Evolutionary conservation across 2,888 invertebrate species (phyloP).

Genomic region (Patella caerulea): DNA sequence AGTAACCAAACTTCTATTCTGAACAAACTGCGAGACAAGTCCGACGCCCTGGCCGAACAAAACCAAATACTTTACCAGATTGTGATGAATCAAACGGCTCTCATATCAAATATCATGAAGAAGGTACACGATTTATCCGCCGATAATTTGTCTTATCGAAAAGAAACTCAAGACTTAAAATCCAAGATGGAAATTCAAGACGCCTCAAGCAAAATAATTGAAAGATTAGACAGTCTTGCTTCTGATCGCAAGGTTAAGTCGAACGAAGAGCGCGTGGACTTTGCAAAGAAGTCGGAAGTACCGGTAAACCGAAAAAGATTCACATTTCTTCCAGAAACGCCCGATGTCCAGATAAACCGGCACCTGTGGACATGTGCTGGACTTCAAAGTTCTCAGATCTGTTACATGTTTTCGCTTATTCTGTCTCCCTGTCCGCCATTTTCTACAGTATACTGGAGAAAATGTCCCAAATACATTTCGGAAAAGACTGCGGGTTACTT

Average conservation of each 20-base stretch:
- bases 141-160: constrained; percentile 44
- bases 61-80: constrained; percentile 55
- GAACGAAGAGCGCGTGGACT: neutral
- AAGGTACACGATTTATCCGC: constrained; percentile 51
- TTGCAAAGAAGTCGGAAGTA: neutral
- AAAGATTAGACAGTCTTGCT: constrained; percentile 34
- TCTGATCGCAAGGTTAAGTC: constrained; percentile 6
- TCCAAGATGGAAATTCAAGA: constrained; percentile 24
- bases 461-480: constrained; percentile 23
- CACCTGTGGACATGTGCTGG: constrained; percentile 25
- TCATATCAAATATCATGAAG: constrained; percentile 56
- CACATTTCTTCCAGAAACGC: constrained; percentile 3
- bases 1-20: constrained; percentile 51
- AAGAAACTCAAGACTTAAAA: constrained; percentile 38
- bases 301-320: constrained; percentile 2
- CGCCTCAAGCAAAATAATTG: constrained; percentile 31
- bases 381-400: constrained; percentile 18
- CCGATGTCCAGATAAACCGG: neutral
- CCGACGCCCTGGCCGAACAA: constrained; percentile 53
- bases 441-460: constrained; percentile 31
- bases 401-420: constrained; percentile 26
- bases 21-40: constrained; percentile 41
- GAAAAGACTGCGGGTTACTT: neutral
- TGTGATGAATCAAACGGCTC: constrained; percentile 56
- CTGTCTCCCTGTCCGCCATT: constrained; percentile 41